Evolutionary conservation across 2,113 vertebrate species (phyloP).

Genomic region (Zosterops borbonicus): DNA sequence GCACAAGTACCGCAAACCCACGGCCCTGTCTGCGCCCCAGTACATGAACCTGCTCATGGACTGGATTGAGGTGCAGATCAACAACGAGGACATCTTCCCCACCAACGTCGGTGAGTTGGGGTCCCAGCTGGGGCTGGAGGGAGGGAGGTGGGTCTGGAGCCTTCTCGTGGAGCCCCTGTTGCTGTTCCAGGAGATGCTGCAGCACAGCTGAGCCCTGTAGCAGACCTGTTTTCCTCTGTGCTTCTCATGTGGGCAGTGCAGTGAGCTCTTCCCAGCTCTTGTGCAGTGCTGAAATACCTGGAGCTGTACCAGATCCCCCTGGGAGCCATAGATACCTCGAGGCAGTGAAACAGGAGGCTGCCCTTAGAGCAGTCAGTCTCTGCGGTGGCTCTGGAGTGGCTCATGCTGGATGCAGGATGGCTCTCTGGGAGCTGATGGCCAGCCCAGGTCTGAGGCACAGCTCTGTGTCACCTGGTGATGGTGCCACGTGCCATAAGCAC

Average conservation of each 20-base stretch:
- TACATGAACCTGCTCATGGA: slow-evolving; percentile 99
- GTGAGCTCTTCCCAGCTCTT: background rate
- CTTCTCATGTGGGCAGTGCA: background rate
- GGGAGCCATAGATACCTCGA: background rate
- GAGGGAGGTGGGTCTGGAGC: background rate
- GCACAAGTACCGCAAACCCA: slow-evolving; percentile 88
- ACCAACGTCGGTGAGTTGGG: slow-evolving; percentile 88
- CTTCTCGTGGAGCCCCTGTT: background rate
- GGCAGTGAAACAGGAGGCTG: background rate
- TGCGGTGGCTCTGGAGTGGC: background rate
- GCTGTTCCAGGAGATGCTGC: background rate
- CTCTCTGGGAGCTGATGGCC: background rate
- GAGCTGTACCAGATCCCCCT: background rate
- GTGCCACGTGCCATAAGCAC: background rate
- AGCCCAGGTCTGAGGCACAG: background rate
- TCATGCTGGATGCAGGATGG: background rate
- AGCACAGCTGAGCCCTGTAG: background rate
- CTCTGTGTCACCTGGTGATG: background rate
- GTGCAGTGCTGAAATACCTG: background rate
- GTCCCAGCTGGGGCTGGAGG: too few relatives aligned
- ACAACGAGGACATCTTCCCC: slow-evolving; percentile 95
- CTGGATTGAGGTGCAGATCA: slow-evolving; percentile 98
- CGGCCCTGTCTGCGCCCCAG: slow-evolving; percentile 87
- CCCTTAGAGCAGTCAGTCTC: background rate
- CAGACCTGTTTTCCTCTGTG: background rate